Base-by-base conservation (phyloP, 2,113 vertebrate species). In the Xenotilapia caudafasciata region DNA sequence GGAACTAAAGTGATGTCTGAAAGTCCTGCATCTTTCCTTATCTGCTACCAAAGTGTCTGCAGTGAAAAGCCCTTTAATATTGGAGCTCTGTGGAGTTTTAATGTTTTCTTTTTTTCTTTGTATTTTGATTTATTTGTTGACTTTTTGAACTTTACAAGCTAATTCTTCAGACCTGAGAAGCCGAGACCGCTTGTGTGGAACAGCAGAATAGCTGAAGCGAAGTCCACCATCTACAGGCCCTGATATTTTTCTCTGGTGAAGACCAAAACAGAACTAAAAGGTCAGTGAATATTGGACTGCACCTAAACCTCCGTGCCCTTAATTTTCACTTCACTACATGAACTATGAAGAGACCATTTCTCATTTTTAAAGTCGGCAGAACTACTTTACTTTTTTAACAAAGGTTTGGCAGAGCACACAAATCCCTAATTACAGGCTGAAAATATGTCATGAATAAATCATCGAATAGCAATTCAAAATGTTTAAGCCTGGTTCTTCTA, bases 261-360 rank as follows among this genome's bases (percentile, higher is more conserved):
- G 45, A 83, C 42, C 51, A 82, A 86, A 85, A 75, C 75, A 84
- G 28, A 91, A 51, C 19, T 83, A 33, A 92, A 93, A 87, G 73
- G 91, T 90, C 89, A 88, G 84, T 83, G 86, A 87, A 84, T 86
- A 82, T 85, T 84, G 86, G 83, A 82, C n/a, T 79, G 75, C 28
- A n/a, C 21, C 45, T 83, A 54, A 17, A 38, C 26, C 51, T 79
- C 55, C 5, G 6, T 83, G 60, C 54, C 82, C 31, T 83, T 90
- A 79, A 83, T 90, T 88, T 90, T 10, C 85, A 79, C 28, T 55
- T 68, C 73, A 73, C n/a, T 19, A 19, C 79, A 15, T 45, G n/a
- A 70, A 42, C 65, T 31, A 80, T 60, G 82, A 87, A 83, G 79
- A 86, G 31, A 80, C 10, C 55, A 70, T 85, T 79, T 82, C 35